Percentiles rank a stretch among this genome's conserved stretches.
phyloP scores from a whole-genome alignment of 2,888 invertebrate species.

The Polydrusus tereticollis region DNA sequence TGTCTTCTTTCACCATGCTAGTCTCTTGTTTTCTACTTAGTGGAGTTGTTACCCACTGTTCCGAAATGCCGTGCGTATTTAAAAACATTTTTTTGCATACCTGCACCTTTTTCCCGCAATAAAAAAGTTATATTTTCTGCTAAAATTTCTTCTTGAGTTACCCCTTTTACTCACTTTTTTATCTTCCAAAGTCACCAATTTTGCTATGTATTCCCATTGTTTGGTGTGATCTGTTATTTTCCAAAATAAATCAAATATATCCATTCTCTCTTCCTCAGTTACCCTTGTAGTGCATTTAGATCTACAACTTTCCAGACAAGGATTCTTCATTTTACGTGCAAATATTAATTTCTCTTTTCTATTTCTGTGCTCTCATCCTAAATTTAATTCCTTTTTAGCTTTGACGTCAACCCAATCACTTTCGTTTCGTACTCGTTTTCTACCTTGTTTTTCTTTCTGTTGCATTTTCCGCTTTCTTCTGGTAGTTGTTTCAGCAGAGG shows the following conservation, averaged over 20 bases:
- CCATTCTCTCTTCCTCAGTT: conserved; percentile 31
- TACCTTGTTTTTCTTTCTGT: conserved; percentile 16
- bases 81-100: conserved; percentile 27
- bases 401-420: conserved; percentile 32
- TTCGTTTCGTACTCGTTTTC: conserved; percentile 25
- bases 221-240: conserved; percentile 31
- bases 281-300: conserved; percentile 24
- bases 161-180: conserved; percentile 47
- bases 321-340: background rate
- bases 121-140: conserved; percentile 5
- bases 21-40: background rate
- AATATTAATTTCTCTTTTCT: conserved; percentile 21
- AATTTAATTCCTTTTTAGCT: conserved; percentile 34
- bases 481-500: background rate
- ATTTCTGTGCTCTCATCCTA: conserved; percentile 34
- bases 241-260: conserved; percentile 23
- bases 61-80: conserved; percentile 11
- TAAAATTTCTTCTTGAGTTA: conserved; percentile 9
- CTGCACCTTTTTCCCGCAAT: background rate
- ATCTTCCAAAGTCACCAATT: conserved; percentile 51
- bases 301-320: conserved; percentile 29
- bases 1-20: background rate
- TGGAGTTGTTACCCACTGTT: conserved; percentile 22
- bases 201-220: conserved; percentile 44
- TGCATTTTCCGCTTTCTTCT: background rate